Evolutionary conservation across 2,888 invertebrate genomes (phyloP), one percentile per base, ranked within the genome.

Genomic region (Autographa pulchrina): DNA sequence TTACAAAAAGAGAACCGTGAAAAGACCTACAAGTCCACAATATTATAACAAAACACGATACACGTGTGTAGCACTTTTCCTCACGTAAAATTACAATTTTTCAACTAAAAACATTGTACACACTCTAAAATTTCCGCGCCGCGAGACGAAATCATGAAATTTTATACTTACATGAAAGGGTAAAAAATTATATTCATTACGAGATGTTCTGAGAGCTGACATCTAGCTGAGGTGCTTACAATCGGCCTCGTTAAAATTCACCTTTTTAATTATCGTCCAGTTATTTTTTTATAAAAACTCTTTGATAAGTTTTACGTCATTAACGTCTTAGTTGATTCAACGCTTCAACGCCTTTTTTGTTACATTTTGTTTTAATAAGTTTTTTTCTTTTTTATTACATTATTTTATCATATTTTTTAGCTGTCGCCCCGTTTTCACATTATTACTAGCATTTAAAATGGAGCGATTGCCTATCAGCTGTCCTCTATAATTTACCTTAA

Each of bases 201-300:
- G 43, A 54, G 67, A 77, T 60, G 60, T 74, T 68, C 72, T 14
- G 54, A 32, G 75, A 18, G 18, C 73, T 85, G 88, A 87, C 90
- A 86, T 80, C 84, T 86, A 85, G 85, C 86, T 74, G 77, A 70
- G 85, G 70, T 72, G 78, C 71, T 75, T 78, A 89, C 88, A 91
- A 89, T 89, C 89, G 77, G 82, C 80, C 86, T 92, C 92, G 90
- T 92, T 92, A 92, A 89, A 91, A 90, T 90, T 90, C 86, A 89
- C 89, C 85, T 88, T 91, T 92, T 90, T 92, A 92, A 92, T 91
- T 92, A 90, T 89, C 84, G 76, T 82, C 79, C 84, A 85, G 89
- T 86, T 86, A 81, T 67, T 74, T 81, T 77, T 73, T 32, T 59
- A 75, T 72, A 67, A 31, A 68, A 69, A 78, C 72, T 79, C 82